These are phyloP conservation scores for Larimichthys crocea DNA, from an alignment of 2,113 vertebrate species.

Conservation along the genomic window DNA sequence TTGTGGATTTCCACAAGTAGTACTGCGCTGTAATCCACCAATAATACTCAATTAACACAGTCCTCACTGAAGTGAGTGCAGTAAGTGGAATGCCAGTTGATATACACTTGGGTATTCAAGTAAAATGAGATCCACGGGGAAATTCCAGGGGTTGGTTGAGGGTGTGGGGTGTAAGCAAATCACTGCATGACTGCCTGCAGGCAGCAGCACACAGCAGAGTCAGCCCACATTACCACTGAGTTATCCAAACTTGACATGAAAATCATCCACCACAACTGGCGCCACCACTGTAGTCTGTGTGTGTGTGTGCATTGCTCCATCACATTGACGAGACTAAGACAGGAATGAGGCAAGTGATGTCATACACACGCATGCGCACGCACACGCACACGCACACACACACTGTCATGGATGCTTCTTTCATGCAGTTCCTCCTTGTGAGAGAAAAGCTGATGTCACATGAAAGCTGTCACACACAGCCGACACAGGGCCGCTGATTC, in stretches of 20 bases:
- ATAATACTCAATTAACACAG: slow-evolving; percentile 11
- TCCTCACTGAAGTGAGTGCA: not conserved
- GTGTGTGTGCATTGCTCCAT: not conserved
- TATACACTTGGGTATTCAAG: slow-evolving; percentile 47
- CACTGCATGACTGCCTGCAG: slow-evolving; percentile 52
- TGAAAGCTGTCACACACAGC: slow-evolving; percentile 45
- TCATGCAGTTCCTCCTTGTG: slow-evolving; percentile 11
- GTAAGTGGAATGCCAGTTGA: slow-evolving; percentile 22
- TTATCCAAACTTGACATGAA: slow-evolving; percentile 62
- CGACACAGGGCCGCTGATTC: slow-evolving; percentile 18
- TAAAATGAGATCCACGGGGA: slow-evolving; percentile 29
- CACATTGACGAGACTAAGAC: slow-evolving; percentile 25
- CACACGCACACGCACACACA: not conserved
- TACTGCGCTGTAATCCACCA: not conserved
- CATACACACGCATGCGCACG: not conserved
- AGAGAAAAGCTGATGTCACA: slow-evolving; percentile 56
- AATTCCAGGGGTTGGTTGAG: slow-evolving; percentile 48
- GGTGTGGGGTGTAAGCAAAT: slow-evolving; percentile 58
- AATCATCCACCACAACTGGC: slow-evolving; percentile 65
- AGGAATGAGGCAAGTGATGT: slow-evolving; percentile 11
- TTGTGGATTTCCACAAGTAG: not conserved
- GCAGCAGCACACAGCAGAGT: slow-evolving; percentile 43
- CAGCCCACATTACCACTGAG: slow-evolving; percentile 57
- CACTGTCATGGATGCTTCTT: slow-evolving; percentile 20
- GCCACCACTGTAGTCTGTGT: slow-evolving; percentile 31